Conservation (phyloP, 2,113 vertebrate species). For the Scalopus aquaticus region DNA sequence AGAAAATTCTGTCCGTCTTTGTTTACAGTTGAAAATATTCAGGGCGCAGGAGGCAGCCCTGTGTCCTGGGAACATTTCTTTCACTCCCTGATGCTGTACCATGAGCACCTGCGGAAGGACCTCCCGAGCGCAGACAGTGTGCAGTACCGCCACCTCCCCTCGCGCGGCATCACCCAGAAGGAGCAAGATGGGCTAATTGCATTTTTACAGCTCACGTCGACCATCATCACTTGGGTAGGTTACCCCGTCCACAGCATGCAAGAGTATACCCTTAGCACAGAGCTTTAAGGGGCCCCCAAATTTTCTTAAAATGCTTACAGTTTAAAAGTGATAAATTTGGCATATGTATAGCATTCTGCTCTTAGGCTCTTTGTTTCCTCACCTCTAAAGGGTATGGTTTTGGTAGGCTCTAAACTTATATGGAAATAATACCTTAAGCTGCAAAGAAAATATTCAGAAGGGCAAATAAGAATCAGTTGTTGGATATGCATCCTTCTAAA, state of each 20-base stretch:
- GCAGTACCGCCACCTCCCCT: constrained; percentile 94
- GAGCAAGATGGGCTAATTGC: constrained; percentile 96
- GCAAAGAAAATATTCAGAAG: neutral
- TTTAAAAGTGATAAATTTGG: neutral
- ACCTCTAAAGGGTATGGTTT: neutral
- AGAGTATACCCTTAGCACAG: neutral
- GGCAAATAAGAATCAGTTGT: neutral
- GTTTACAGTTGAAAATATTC: constrained; percentile 93
- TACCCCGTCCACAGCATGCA: neutral
- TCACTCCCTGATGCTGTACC: constrained; percentile 97
- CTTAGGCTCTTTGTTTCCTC: neutral
- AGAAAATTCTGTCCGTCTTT: constrained; percentile 38
- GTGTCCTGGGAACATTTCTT: constrained; percentile 99
- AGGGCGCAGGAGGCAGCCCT: constrained; percentile 93
- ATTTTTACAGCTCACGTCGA: constrained; percentile 94
- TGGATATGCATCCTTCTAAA: neutral
- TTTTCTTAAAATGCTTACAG: neutral
- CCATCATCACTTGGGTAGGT: constrained; percentile 95
- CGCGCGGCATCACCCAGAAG: constrained; percentile 96
- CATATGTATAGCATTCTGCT: neutral
- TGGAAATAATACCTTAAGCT: neutral
- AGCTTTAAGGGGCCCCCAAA: neutral
- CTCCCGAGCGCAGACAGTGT: constrained; percentile 93
- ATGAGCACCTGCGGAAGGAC: constrained; percentile 95
- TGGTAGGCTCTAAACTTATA: neutral